A percentile compares a stretch with the other conserved stretches of the same genome.
Evolutionary conservation across 2,113 vertebrate genomes (phyloP).

Genomic region (Crotalus helleri): DNA sequence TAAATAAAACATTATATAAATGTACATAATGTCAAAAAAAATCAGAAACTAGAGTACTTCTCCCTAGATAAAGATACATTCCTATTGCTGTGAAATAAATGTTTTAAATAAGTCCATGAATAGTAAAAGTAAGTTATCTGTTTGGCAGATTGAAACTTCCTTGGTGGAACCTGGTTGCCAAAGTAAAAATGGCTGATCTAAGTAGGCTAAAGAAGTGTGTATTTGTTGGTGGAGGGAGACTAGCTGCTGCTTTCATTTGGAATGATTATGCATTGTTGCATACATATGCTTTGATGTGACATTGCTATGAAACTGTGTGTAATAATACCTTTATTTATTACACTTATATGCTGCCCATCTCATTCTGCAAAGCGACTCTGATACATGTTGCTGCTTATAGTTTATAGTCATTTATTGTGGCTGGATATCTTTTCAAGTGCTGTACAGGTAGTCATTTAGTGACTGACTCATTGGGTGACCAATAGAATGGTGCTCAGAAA

Average conservation of each 20-base stretch:
- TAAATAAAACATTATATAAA: background rate
- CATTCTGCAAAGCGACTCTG: background rate
- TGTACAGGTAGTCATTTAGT: background rate
- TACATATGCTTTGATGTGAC: background rate
- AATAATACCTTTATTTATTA: background rate
- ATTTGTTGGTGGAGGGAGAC: background rate
- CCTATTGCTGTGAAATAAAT: background rate
- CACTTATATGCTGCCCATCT: background rate
- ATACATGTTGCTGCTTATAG: background rate
- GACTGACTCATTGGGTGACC: background rate
- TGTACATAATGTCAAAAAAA: background rate
- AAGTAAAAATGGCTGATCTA: background rate
- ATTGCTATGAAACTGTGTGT: background rate
- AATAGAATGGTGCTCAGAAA: background rate
- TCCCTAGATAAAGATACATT: background rate
- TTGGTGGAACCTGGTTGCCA: background rate
- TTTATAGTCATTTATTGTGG: background rate
- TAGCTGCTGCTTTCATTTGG: background rate
- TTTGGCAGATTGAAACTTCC: background rate
- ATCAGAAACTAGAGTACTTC: background rate
- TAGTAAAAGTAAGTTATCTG: background rate
- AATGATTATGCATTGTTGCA: background rate
- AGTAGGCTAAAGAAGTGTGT: constrained; percentile 13
- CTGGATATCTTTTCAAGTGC: background rate
- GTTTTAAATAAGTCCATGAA: background rate